phyloP scores from a whole-genome alignment of 1,140 invertebrate species.

The Solen grandis region DNA sequence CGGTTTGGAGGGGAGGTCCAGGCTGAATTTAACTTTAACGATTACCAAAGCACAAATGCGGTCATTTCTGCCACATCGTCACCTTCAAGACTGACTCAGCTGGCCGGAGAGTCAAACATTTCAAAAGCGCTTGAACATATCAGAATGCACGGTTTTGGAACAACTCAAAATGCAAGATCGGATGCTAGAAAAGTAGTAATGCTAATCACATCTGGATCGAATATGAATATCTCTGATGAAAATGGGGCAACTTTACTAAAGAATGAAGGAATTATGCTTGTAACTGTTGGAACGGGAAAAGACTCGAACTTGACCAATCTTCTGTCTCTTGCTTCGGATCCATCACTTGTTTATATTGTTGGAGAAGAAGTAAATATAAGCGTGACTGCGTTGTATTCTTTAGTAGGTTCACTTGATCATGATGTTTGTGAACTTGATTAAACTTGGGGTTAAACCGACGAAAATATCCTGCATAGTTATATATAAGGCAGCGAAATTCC shows the following conservation, averaged over 20 bases:
- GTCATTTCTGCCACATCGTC: not conserved
- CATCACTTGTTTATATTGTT: not conserved
- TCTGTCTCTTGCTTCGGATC: too few species aligned
- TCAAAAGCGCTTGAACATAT: slow-evolving; percentile 1
- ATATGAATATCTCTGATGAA: not conserved
- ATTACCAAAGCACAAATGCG: too few species aligned
- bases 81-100: too few species aligned
- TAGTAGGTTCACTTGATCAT: not conserved
- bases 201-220: not conserved
- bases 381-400: not conserved
- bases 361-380: not conserved
- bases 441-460: too few species aligned
- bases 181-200: not conserved
- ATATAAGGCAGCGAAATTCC: too few species aligned
- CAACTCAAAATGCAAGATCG: not conserved
- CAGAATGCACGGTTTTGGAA: not conserved
- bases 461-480: too few species aligned
- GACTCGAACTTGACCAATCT: not conserved
- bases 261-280: not conserved
- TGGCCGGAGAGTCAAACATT: too few species aligned
- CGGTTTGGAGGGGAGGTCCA: too few species aligned
- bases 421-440: slow-evolving; percentile 21
- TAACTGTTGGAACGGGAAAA: not conserved
- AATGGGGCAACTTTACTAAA: not conserved
- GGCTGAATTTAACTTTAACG: too few species aligned